These are phyloP conservation scores for Amphipyra tragopoginis DNA, from an alignment of 2,888 invertebrate species.

Conservation along the genomic window DNA sequence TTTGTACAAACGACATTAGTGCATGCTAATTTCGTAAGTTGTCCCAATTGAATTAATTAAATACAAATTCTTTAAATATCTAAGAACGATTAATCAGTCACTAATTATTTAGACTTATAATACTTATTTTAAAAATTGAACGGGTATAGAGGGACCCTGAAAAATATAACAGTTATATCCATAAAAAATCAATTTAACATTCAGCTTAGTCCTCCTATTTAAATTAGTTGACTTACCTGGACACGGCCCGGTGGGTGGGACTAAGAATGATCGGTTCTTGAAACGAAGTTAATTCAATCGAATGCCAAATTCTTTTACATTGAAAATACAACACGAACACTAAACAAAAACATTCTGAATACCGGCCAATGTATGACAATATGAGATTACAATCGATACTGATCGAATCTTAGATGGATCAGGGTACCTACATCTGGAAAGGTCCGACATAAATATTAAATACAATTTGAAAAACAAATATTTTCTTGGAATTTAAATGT, in stretches of 20 bases:
- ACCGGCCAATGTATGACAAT: constrained; percentile 30
- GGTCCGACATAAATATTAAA: constrained; percentile 57
- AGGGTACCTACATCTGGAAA: constrained; percentile 40
- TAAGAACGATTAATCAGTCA: no score
- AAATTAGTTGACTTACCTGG: constrained; percentile 42
- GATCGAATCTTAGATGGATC: constrained; percentile 10
- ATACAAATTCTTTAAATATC: no score
- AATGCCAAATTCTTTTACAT: constrained; percentile 26
- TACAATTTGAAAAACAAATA: constrained; percentile 57
- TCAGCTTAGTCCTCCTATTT: constrained; percentile 25
- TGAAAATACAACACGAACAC: constrained; percentile 16
- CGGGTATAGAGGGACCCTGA: constrained; percentile 19
- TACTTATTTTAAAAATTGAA: neutral
- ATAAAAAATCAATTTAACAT: constrained; percentile 15
- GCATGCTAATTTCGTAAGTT: no score
- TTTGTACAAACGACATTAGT: no score
- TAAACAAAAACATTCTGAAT: constrained; percentile 16
- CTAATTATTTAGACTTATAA: neutral
- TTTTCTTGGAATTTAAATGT: constrained; percentile 53
- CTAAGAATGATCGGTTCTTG: constrained; percentile 5
- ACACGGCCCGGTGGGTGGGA: constrained; percentile 5
- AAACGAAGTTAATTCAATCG: constrained; percentile 3
- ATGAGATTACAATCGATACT: constrained; percentile 1
- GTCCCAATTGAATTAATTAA: no score
- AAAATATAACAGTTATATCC: constrained; percentile 19